Evolutionary conservation across 1,140 invertebrate species (phyloP), one percentile per base, ranked within the genome.

Genomic region (Armadillidium nasatum): DNA sequence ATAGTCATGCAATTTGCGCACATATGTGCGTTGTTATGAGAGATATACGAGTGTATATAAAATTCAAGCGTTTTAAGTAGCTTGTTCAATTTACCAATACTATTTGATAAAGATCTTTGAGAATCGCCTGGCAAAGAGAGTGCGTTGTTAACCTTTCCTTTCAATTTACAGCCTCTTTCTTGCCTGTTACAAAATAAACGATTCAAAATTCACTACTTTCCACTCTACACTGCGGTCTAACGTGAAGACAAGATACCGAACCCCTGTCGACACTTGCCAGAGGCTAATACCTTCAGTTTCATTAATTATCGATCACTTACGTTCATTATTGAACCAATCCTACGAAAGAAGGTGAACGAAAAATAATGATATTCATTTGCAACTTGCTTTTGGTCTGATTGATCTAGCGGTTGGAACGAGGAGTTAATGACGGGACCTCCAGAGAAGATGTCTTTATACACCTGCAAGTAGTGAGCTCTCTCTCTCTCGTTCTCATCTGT

Each of bases 361-460:
- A 60, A 33, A 33, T 33, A 33, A 33, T 33, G 33, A 33, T 33
- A 33, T 33, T 33, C 33, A 33, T 33, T 33, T 60, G 50, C 11
- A 13, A 19, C 50, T 60, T 7, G 11, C 50, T 19, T 15, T 15
- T 15, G 11, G 50, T 19, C 50, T 60, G 50, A 60, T 60, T 60
- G 50, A 60, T 60, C 11, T 60, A 60, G 50, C 50, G 50, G 50
- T 15, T 60, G 50, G 19, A 60, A 60, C 7, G 50, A 60, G 50
- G 50, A 60, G 50, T 60, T 60, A 60, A 60, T 60, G 50, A 60
- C 50, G 1, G 50, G 50, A 60, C 50, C 50, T 60, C 50, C 50
- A 60, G 50, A 60, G 50, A 60, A 60, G 50, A 60, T 60, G 50
- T 60, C 50, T 60, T 60, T 60, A 60, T 60, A 60, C 50, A 60